Evolutionary conservation across 2,888 invertebrate genomes (phyloP), one percentile per base, ranked within the genome.

Genomic region (Chrysotoxum bicinctum): DNA sequence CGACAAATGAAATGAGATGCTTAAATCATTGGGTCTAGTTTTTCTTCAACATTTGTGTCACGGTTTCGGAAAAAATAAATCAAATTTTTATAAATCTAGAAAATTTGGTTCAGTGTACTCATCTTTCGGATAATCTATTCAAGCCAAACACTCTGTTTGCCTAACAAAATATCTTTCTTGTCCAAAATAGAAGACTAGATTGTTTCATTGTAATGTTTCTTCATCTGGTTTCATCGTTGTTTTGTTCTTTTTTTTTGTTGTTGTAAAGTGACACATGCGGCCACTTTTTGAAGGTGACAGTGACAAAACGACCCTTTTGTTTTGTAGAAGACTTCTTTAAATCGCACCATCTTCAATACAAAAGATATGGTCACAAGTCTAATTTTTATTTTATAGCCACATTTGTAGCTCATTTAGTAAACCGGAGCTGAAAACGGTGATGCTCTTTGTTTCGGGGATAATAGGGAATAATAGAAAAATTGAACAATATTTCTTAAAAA

Each of bases 291-390:
- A 68, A 70, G 75, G 66, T 84, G 84, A 84, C 84, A 84, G 45
- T 84, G 84, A 84, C 70, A 84, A 80, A 84, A 79, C 75, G 84
- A 76, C 68, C 68, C 72, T 76, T 66, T 64, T 80, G 70, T 80
- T 84, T 72, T 75, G 72, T n/a, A n/a, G n/a, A n/a, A 68, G 70
- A 78, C 69, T 54, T 74, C 50, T 69, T 66, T 66, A 37, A 62
- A 69, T 68, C 74, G 37, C 74, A 58, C 48, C 32, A 73, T 48
- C 21, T 16, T 68, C 7, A 8, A 8, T 7, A 21, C 2, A 8
- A 10, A 23, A 8, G 3, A 8, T 14, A 50, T 6, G 4, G 12
- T 40, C 37, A 58, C 60, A 60, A 80, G 58, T 80, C 75, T 80
- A 80, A 76, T 84, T 84, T 80, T 60, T 60, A 60, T 76, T 68